These are phyloP conservation scores for Beaufortia kweichowensis DNA, from an alignment of 2,113 vertebrate species.

Conservation along the genomic window DNA sequence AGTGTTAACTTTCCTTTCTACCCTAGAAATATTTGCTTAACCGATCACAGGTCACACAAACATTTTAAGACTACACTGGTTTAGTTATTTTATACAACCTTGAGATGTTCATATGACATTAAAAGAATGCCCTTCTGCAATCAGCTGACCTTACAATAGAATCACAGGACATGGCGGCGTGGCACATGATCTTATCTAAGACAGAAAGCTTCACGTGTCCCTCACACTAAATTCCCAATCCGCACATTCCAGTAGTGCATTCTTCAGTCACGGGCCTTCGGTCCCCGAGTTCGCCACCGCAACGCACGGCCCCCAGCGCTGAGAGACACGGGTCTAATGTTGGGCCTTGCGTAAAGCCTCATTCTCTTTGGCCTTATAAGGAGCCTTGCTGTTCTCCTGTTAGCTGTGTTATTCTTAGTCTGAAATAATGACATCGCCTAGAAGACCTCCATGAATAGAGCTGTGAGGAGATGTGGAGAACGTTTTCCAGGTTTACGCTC, in stretches of 20 bases:
- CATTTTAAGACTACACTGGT: background rate
- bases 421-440: constrained; percentile 46
- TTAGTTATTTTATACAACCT: background rate
- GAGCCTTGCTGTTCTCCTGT: constrained; percentile 31
- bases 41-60: background rate
- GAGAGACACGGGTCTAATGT: constrained; percentile 51
- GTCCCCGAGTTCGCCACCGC: constrained; percentile 9
- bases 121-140: background rate
- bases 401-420: constrained; percentile 55
- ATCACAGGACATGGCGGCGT: constrained; percentile 49
- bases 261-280: constrained; percentile 21
- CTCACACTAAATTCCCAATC: constrained; percentile 58
- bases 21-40: background rate
- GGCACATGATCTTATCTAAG: constrained; percentile 62
- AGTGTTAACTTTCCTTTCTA: too few relatives aligned
- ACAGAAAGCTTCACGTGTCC: constrained; percentile 59
- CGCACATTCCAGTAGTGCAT: constrained; percentile 61
- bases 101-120: background rate
- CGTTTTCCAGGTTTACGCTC: constrained; percentile 25
- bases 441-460: constrained; percentile 39
- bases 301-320: constrained; percentile 43
- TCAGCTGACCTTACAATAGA: constrained; percentile 44
- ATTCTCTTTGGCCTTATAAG: constrained; percentile 48
- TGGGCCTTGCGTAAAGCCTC: constrained; percentile 22
- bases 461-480: background rate